Evolutionary conservation across 2,113 vertebrate species (phyloP).

Genomic region (Scytalopus superciliaris): DNA sequence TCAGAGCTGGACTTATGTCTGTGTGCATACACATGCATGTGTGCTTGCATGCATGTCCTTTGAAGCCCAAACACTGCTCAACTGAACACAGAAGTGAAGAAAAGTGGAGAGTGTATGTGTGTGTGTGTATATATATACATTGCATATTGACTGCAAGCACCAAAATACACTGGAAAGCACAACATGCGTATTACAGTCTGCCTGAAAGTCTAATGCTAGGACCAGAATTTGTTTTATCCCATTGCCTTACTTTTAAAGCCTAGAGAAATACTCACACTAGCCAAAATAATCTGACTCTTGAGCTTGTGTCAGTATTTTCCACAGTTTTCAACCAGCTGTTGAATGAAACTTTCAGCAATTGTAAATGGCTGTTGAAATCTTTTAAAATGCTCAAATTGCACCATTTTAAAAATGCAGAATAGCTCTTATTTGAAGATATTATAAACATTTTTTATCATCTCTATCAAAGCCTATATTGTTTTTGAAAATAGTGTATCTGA

Average conservation of each 20-base stretch:
- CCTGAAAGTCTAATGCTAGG: not conserved
- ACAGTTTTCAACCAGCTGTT: not conserved
- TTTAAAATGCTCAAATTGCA: not conserved
- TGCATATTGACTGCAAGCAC: not conserved
- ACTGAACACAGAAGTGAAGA: not conserved
- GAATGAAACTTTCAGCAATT: not conserved
- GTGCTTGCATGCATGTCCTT: not conserved
- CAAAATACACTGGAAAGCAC: not conserved
- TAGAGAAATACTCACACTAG: not conserved
- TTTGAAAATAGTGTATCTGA: not conserved
- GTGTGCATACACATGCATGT: fast-evolving
- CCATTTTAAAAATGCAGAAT: not conserved
- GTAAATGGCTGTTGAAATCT: not conserved
- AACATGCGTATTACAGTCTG: not conserved
- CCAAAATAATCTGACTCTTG: slow-evolving; percentile 25
- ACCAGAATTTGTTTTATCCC: not conserved
- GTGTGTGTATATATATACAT: not conserved
- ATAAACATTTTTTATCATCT: not conserved
- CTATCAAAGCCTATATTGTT: not conserved
- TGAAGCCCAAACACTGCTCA: not conserved
- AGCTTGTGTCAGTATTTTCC: not conserved
- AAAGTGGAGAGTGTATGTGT: not conserved
- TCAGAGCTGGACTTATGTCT: not conserved
- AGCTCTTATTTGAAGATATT: not conserved
- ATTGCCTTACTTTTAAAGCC: not conserved